Evolutionary conservation across 2,888 invertebrate genomes (phyloP), one percentile per base, ranked within the genome.

Genomic region (Arge pagana): DNA sequence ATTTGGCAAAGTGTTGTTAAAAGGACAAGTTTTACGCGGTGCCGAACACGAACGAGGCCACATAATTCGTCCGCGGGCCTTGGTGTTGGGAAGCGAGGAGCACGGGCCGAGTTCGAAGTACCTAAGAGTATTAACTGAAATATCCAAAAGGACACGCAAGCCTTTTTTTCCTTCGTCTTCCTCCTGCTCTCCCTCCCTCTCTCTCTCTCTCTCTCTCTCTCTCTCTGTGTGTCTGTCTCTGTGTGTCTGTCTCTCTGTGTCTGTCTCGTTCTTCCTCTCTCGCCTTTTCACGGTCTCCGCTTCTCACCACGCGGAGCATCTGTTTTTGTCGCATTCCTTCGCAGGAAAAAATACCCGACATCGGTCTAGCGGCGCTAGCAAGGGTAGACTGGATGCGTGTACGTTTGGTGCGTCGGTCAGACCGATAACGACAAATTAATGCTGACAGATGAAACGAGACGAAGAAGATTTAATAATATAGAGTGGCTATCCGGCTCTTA

Each of bases 401-500:
- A 24, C 18, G 21, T 33, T 19, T 33, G 8, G 13, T 15, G 33
- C 8, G 30, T 28, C 24, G 16, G 24, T 10, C 28, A 42, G 42
- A 30, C 24, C n/a, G 35, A 23, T 33, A 21, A 35, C 23, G 45
- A 33, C 8, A 33, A 45, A 10, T 33, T 21, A 45, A 23, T 30
- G 42, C 31, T 26, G 35, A 45, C 43, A 15, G 21, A n/a, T 33
- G 33, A 15, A 45, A 8, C 21, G 24, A 45, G 35, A 33, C 33
- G 16, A 18, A 45, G 21, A 45, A 31, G 21, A 33, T 23, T 45
- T 21, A 45, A 45, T 33, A 45, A 45, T 33, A 33, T 23, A 33
- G 45, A 45, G 45, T 33, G 33, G 33, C 45, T 33, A 23, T 33
- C 33, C 33, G 45, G 6, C 35, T 45, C 21, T 18, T 45, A 35